These are phyloP conservation scores for Cordylochernes scorpioides DNA, from an alignment of 2,888 invertebrate species.

Conservation along the genomic window DNA sequence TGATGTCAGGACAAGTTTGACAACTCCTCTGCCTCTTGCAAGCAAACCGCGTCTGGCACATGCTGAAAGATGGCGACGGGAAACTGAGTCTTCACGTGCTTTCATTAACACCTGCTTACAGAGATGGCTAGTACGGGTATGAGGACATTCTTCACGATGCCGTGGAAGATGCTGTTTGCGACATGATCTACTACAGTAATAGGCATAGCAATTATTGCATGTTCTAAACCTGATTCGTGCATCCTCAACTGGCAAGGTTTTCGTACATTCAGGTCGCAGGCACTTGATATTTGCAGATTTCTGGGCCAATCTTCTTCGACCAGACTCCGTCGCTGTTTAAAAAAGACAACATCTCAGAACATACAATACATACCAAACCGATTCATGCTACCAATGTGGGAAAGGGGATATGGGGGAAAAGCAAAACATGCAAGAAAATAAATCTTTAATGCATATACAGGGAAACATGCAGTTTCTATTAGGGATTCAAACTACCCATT, in stretches of 20 bases:
- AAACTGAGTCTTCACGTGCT: constrained; percentile 24
- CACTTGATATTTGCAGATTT: no score
- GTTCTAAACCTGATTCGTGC: constrained; percentile 62
- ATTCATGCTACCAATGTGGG: no score
- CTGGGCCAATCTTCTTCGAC: no score
- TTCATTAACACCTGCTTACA: constrained; percentile 36
- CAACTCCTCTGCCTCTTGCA: constrained; percentile 61
- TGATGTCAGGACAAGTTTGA: constrained; percentile 65
- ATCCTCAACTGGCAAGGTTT: constrained; percentile 39
- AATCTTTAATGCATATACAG: no score
- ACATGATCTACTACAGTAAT: constrained; percentile 75
- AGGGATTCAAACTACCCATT: no score
- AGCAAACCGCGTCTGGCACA: constrained; percentile 57
- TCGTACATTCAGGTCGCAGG: constrained; percentile 51
- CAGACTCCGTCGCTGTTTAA: no score
- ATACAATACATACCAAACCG: no score
- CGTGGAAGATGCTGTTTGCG: constrained; percentile 73
- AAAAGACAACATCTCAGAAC: no score
- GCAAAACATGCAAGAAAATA: no score
- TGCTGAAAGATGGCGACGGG: constrained; percentile 39
- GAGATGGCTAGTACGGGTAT: constrained; percentile 62
- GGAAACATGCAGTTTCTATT: no score
- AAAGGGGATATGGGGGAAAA: no score
- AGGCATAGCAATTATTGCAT: constrained; percentile 79
- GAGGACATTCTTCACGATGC: constrained; percentile 64